A percentile compares a stretch with the other conserved stretches of the same genome.
Evolutionary conservation across 2,888 invertebrate species (phyloP).

Genomic region (Thecocarcelia acutangulata): DNA sequence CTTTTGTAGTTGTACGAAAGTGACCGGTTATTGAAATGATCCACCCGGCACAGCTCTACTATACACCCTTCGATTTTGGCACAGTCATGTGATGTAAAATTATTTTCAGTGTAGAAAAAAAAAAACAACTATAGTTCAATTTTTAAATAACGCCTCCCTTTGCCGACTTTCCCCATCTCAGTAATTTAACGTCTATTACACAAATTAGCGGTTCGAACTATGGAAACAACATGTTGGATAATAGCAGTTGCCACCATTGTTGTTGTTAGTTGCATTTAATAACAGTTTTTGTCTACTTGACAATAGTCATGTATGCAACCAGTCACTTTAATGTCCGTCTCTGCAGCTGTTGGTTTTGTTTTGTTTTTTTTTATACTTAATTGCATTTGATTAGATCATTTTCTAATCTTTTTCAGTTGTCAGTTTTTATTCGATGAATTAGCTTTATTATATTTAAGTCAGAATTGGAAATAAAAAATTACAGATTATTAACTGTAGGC

Average conservation of each 20-base stretch:
- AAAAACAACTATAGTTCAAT: neutral
- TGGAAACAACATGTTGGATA: slow-evolving; percentile 24
- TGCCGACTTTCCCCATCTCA: neutral
- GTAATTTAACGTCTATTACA: slow-evolving; percentile 1
- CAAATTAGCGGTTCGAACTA: slow-evolving; percentile 27
- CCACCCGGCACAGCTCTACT: no score
- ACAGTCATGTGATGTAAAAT: neutral
- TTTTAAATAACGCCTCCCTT: slow-evolving; percentile 11
- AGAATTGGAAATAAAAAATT: slow-evolving; percentile 23
- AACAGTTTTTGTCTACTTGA: slow-evolving; percentile 8
- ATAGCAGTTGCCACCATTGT: slow-evolving; percentile 7
- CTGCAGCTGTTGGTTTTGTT: neutral
- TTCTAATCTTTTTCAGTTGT: slow-evolving; percentile 57
- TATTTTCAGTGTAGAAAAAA: neutral
- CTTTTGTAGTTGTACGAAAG: no score
- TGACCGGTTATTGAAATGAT: no score
- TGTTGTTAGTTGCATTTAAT: slow-evolving; percentile 5
- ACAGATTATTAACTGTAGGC: slow-evolving; percentile 25
- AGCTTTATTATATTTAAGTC: neutral
- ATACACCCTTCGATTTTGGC: no score
- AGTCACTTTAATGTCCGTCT: slow-evolving; percentile 1
- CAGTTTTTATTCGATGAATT: slow-evolving; percentile 54
- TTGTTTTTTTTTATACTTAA: slow-evolving; percentile 25
- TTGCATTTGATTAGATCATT: slow-evolving; percentile 63
- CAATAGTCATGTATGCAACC: slow-evolving; percentile 30